Percentiles rank a stretch among this genome's conserved stretches.
Conservation (phyloP, 2,888 invertebrate genomes). For the Nycteola revayana region DNA sequence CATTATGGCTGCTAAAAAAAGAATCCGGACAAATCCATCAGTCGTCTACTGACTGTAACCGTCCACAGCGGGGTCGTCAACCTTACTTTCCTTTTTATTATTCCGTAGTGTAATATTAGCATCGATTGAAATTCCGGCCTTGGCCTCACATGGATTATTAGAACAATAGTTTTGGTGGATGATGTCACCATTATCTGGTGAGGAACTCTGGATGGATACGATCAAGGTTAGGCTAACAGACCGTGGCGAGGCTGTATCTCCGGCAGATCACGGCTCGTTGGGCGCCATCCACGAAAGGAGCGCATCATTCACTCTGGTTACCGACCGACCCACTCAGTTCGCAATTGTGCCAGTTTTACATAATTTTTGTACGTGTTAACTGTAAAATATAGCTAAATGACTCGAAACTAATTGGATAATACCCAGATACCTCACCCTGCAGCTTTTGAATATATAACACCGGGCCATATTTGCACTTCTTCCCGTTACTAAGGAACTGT, state of each 20-base stretch:
- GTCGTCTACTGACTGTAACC: constrained; percentile 51
- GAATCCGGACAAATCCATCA: constrained; percentile 59
- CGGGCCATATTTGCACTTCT: constrained; percentile 2
- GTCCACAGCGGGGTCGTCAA: constrained; percentile 59
- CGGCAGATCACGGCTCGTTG: constrained; percentile 66
- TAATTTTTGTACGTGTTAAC: too few relatives aligned
- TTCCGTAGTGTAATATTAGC: constrained; percentile 44
- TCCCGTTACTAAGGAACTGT: neutral
- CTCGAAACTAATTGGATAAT: too few relatives aligned
- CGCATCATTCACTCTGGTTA: constrained; percentile 41
- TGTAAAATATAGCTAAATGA: constrained; percentile 45
- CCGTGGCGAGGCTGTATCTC: constrained; percentile 71
- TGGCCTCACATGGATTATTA: constrained; percentile 52
- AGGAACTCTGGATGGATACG: constrained; percentile 64
- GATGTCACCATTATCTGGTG: constrained; percentile 66
- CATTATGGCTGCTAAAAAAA: constrained; percentile 62
- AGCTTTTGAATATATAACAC: too few relatives aligned
- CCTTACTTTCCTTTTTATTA: constrained; percentile 74
- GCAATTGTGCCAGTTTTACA: too few relatives aligned
- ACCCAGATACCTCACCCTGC: too few relatives aligned
- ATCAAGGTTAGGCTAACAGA: constrained; percentile 74
- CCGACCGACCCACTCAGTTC: constrained; percentile 55
- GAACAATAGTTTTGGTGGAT: constrained; percentile 49
- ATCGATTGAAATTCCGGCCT: constrained; percentile 63
- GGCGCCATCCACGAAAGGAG: constrained; percentile 62